Evolutionary conservation across 2,888 invertebrate genomes (phyloP).

Genomic region (Desoria tigrina): DNA sequence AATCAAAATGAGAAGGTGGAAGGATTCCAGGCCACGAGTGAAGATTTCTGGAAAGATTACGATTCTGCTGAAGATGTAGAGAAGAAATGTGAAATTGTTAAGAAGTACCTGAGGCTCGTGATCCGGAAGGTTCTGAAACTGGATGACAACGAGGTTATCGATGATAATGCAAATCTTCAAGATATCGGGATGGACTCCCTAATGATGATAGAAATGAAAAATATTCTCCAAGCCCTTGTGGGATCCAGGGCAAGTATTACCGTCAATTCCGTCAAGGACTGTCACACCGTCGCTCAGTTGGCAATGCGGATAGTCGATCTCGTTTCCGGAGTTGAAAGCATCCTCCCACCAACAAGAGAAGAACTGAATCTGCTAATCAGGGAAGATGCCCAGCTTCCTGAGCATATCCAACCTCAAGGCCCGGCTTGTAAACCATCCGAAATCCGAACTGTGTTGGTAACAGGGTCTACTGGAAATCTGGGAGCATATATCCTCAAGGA

Average conservation of each 20-base stretch:
- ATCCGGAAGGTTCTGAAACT: constrained; percentile 30
- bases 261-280: constrained; percentile 29
- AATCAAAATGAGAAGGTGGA: constrained; percentile 6
- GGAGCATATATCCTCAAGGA: constrained; percentile 27
- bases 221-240: constrained; percentile 28
- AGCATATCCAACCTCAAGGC: constrained; percentile 14
- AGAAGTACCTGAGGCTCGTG: constrained; percentile 13
- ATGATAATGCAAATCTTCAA: constrained; percentile 32
- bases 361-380: constrained; percentile 8
- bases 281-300: constrained; percentile 24
- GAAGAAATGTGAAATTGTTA: constrained; percentile 15
- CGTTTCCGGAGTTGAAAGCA: not conserved
- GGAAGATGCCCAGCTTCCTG: constrained; percentile 26
- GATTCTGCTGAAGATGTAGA: constrained; percentile 15
- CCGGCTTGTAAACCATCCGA: not conserved
- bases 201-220: constrained; percentile 41
- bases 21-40: not conserved
- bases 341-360: constrained; percentile 7
- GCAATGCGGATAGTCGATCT: not conserved
- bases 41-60: constrained; percentile 29
- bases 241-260: constrained; percentile 25
- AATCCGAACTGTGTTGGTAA: constrained; percentile 17
- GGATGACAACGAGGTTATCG: constrained; percentile 22
- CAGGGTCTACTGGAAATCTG: constrained; percentile 25
- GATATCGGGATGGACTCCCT: constrained; percentile 35